phyloP scores from a whole-genome alignment of 2,888 invertebrate genomes.

The Trilocha varians region DNA sequence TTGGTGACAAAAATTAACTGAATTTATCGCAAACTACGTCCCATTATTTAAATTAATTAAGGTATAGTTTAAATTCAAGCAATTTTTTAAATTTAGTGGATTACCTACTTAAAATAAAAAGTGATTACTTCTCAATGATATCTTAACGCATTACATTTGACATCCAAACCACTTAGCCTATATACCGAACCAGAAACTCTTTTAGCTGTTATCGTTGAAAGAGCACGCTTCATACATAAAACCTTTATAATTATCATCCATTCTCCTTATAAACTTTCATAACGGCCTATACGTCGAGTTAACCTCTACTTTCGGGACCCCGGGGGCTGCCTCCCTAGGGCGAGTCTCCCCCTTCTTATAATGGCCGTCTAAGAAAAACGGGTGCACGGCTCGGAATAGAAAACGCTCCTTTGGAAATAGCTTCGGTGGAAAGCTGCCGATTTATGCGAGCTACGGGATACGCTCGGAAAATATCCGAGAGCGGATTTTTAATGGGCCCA shows the following conservation, averaged over 20 bases:
- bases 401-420: slow-evolving; percentile 71
- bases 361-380: slow-evolving; percentile 72
- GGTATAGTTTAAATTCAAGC: too few species aligned
- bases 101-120: too few species aligned
- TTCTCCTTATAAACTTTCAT: slow-evolving; percentile 73
- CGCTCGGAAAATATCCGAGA: slow-evolving; percentile 68
- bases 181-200: slow-evolving; percentile 28
- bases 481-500: slow-evolving; percentile 71
- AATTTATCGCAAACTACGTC: too few species aligned
- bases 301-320: slow-evolving; percentile 64
- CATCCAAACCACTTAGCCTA: slow-evolving; percentile 29
- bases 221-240: slow-evolving; percentile 64
- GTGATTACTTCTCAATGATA: too few species aligned
- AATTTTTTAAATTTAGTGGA: too few species aligned
- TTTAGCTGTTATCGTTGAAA: slow-evolving; percentile 57
- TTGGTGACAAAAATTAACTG: too few species aligned
- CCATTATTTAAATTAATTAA: too few species aligned
- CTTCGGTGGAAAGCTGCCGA: slow-evolving; percentile 71
- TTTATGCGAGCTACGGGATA: slow-evolving; percentile 69
- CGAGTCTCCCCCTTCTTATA: slow-evolving; percentile 52
- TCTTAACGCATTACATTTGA: slow-evolving; percentile 14
- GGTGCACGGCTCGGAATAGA: slow-evolving; percentile 70
- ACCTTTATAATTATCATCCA: slow-evolving; percentile 70
- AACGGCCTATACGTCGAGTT: slow-evolving; percentile 73
- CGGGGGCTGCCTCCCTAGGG: slow-evolving; percentile 23